Percentiles rank a stretch among this genome's conserved stretches.
Conservation (phyloP, 1,140 invertebrate genomes). For the Lordiphosa collinella region DNA sequence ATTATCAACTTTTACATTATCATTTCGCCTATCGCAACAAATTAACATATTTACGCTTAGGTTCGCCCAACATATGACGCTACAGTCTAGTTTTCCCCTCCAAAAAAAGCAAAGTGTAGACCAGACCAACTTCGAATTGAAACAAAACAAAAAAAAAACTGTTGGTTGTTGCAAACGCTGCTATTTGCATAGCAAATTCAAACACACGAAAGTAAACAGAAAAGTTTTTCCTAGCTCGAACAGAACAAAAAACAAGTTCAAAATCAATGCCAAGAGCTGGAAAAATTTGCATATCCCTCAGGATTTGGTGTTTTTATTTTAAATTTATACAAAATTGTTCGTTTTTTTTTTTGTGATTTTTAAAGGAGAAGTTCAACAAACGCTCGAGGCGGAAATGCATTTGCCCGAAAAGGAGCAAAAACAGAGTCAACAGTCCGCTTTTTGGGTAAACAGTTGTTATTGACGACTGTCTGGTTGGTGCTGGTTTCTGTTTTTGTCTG, state of each 20-base stretch:
- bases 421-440: conserved; percentile 40
- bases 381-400: conserved; percentile 62
- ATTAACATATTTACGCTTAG: conserved; percentile 52
- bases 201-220: conserved; percentile 62
- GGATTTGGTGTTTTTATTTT: conserved; percentile 43
- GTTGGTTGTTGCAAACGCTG: conserved; percentile 33
- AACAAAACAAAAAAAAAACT: conserved; percentile 34
- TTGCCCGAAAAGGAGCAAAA: conserved; percentile 43
- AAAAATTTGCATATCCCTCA: conserved; percentile 67
- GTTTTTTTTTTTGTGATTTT: conserved; percentile 31
- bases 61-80: conserved; percentile 42
- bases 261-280: conserved; percentile 71
- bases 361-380: conserved; percentile 63
- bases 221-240: conserved; percentile 41
- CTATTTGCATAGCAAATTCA: conserved; percentile 64
- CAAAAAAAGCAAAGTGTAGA: neutral
- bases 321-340: conserved; percentile 40
- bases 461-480: conserved; percentile 57
- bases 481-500: conserved; percentile 53
- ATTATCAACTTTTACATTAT: conserved; percentile 23
- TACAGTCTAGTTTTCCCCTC: neutral
- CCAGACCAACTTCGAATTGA: conserved; percentile 18
- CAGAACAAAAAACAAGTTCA: conserved; percentile 53
- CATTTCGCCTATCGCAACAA: conserved; percentile 35
- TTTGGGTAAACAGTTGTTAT: conserved; percentile 55